These are phyloP conservation scores for Gandaritis pyraliata DNA, from an alignment of 2,888 invertebrate species.

Conservation along the genomic window DNA sequence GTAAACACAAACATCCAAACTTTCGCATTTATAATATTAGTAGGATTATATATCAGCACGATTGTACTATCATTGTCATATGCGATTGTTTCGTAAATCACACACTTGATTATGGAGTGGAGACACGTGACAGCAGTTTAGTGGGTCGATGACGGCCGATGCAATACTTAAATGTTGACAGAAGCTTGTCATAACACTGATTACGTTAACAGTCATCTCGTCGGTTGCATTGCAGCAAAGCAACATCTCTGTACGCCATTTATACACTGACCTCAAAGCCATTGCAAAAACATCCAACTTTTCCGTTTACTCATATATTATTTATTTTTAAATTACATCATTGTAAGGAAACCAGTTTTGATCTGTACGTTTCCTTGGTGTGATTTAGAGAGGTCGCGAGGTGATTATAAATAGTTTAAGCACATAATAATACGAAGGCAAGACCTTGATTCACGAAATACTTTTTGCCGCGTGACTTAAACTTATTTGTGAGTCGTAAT, in stretches of 20 bases:
- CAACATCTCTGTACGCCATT: conserved; percentile 18
- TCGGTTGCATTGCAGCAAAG: too few species aligned
- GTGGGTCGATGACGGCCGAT: conserved; percentile 48
- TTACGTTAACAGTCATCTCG: conserved; percentile 17
- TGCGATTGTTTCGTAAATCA: not conserved
- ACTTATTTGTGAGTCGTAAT: conserved; percentile 12
- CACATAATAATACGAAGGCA: conserved; percentile 15
- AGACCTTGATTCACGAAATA: conserved; percentile 22
- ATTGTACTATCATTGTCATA: not conserved
- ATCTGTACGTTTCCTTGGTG: conserved; percentile 25
- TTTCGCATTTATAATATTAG: too few species aligned
- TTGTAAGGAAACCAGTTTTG: conserved; percentile 21
- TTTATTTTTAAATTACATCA: conserved; percentile 14
- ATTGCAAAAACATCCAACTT: conserved; percentile 20
- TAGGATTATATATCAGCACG: not conserved
- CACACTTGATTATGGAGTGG: conserved; percentile 3
- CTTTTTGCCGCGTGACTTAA: conserved; percentile 19
- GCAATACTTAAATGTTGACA: conserved; percentile 42
- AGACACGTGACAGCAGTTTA: conserved; percentile 41
- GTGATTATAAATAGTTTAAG: conserved; percentile 24
- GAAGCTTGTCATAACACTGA: conserved; percentile 34
- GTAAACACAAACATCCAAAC: too few species aligned
- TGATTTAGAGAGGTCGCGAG: conserved; percentile 26
- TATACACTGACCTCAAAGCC: conserved; percentile 24
- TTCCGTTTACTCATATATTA: conserved; percentile 18